A percentile compares a stretch with the other conserved stretches of the same genome.
These are phyloP conservation scores for Cephus pulcher DNA, from an alignment of 2,888 invertebrate genomes.

Conservation along the genomic window DNA sequence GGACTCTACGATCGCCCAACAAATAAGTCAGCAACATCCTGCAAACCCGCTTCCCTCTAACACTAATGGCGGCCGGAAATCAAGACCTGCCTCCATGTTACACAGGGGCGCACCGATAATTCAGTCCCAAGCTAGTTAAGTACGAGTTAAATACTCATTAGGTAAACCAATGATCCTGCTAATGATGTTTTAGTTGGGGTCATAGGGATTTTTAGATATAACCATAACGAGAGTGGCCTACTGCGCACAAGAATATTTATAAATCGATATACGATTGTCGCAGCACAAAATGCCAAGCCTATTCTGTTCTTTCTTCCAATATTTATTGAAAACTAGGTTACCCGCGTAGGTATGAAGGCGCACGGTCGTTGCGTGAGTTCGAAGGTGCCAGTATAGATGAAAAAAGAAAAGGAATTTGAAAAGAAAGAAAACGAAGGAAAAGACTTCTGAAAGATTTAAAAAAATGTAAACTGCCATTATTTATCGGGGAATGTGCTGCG, in stretches of 20 bases:
- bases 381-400: conserved; percentile 21
- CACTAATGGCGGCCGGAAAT: conserved; percentile 51
- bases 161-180: not conserved
- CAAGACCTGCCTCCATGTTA: conserved; percentile 69
- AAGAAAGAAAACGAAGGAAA: not conserved
- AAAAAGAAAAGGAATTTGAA: conserved; percentile 5
- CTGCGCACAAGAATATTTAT: conserved; percentile 29
- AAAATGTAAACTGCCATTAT: too few relatives aligned
- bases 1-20: conserved; percentile 56
- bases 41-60: conserved; percentile 27
- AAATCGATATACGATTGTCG: conserved; percentile 21
- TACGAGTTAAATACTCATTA: conserved; percentile 29
- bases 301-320: conserved; percentile 59
- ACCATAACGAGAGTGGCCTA: conserved; percentile 47
- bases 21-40: conserved; percentile 53
- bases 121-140: conserved; percentile 73
- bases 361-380: too few relatives aligned
- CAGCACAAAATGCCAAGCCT: conserved; percentile 35
- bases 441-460: too few relatives aligned
- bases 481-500: too few relatives aligned
- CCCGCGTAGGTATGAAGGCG: too few relatives aligned
- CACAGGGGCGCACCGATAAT: conserved; percentile 71
- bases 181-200: not conserved
- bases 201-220: conserved; percentile 8
- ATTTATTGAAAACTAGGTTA: conserved; percentile 36